phyloP scores from a whole-genome alignment of 2,888 invertebrate species.

The Oscheius onirici region DNA sequence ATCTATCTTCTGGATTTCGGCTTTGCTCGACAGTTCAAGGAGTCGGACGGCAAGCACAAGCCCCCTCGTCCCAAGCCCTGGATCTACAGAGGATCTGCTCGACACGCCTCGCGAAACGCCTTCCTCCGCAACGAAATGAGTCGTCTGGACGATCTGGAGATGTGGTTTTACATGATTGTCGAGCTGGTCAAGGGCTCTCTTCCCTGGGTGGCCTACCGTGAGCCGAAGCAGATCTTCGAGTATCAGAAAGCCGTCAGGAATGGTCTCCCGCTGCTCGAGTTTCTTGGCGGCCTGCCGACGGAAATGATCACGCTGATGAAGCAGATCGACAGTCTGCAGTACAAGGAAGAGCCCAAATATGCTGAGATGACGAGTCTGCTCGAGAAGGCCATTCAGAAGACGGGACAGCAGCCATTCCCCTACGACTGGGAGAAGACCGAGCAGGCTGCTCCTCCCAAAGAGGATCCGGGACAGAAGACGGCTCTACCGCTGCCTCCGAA shows the following conservation, averaged over 20 bases:
- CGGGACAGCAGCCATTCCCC: slow-evolving; percentile 48
- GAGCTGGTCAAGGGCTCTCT: slow-evolving; percentile 52
- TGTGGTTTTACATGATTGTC: slow-evolving; percentile 56
- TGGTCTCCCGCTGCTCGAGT: slow-evolving; percentile 46
- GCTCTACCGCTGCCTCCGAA: too few species aligned
- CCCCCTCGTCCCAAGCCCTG: slow-evolving; percentile 47
- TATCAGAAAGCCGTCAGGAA: slow-evolving; percentile 45
- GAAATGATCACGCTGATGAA: slow-evolving; percentile 51
- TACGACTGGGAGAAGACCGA: slow-evolving; percentile 55
- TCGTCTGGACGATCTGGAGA: slow-evolving; percentile 53
- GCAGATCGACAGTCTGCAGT: slow-evolving; percentile 48
- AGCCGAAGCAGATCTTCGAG: slow-evolving; percentile 48
- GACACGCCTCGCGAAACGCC: slow-evolving; percentile 49
- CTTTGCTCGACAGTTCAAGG: slow-evolving; percentile 46
- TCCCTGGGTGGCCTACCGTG: slow-evolving; percentile 50
- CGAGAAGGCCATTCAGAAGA: slow-evolving; percentile 42
- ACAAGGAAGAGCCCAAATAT: slow-evolving; percentile 51
- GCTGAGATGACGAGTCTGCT: slow-evolving; percentile 46
- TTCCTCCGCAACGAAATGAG: slow-evolving; percentile 40
- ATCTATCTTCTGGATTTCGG: slow-evolving; percentile 54
- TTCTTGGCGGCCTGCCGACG: slow-evolving; percentile 49
- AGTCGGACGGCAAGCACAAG: slow-evolving; percentile 45
- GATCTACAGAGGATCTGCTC: slow-evolving; percentile 45
- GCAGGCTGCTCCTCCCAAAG: slow-evolving; percentile 32
- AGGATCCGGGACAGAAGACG: background rate